Percentiles rank a stretch among this genome's conserved stretches.
phyloP scores from a whole-genome alignment of 2,797 vertebrate genomes.

The Sorex maritimensis region DNA sequence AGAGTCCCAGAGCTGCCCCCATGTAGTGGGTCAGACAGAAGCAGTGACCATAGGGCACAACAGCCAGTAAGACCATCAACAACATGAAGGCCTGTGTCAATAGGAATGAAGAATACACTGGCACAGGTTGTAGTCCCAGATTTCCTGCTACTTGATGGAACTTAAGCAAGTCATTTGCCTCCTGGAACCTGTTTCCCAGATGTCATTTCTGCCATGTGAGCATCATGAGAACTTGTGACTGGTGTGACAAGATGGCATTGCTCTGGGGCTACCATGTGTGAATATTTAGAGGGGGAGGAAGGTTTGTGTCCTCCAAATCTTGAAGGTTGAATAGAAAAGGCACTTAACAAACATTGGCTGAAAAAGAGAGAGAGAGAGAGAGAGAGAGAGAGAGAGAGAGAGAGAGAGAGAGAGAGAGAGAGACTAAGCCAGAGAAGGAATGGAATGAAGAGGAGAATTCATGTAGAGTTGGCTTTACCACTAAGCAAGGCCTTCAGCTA shows the following conservation, averaged over 20 bases:
- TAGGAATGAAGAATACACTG: no score
- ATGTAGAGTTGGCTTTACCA: background rate
- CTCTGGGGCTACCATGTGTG: background rate
- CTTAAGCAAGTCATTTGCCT: background rate
- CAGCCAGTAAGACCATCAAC: background rate
- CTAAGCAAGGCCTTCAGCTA: background rate
- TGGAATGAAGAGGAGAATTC: background rate
- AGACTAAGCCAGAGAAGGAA: background rate
- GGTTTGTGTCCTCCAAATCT: accelerated
- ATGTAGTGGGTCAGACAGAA: accelerated
- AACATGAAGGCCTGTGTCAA: accelerated
- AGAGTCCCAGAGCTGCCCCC: background rate
- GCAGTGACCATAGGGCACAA: no score
- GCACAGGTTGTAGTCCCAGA: background rate
- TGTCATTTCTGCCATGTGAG: background rate
- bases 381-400: no score
- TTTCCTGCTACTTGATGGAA: background rate
- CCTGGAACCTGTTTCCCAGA: background rate
- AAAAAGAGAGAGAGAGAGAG: background rate
- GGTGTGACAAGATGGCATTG: background rate
- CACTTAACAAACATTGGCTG: background rate
- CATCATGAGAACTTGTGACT: background rate
- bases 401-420: no score
- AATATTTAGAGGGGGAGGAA: background rate
- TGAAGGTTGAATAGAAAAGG: no score